Percentiles rank a stretch among this genome's conserved stretches.
Conservation (phyloP, 2,888 invertebrate genomes). For the Tenodera sinensis region DNA sequence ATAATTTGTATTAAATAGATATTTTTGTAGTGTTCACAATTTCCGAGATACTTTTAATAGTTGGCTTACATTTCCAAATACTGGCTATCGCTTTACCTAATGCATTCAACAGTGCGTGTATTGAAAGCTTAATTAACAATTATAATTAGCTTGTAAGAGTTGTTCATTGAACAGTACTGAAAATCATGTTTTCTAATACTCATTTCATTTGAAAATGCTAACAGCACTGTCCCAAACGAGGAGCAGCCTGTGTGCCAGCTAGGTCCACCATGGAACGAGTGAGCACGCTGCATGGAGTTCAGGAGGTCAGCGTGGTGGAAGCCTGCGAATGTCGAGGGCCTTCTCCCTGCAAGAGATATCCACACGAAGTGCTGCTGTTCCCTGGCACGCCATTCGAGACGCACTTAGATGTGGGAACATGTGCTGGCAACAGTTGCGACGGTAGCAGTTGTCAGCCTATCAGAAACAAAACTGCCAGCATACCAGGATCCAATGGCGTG, state of each 20-base stretch:
- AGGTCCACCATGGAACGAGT: conserved; percentile 43
- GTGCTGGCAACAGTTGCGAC: conserved; percentile 39
- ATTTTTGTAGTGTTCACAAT: no score
- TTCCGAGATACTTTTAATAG: no score
- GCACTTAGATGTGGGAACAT: conserved; percentile 44
- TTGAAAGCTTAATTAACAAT: background rate
- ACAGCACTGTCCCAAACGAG: conserved; percentile 40
- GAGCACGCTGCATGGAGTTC: conserved; percentile 44
- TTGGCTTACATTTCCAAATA: no score
- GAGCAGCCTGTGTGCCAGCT: conserved; percentile 42
- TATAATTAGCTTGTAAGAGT: background rate
- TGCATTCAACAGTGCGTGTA: no score
- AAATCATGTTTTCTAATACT: background rate
- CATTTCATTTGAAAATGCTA: background rate
- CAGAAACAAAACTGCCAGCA: conserved; percentile 43
- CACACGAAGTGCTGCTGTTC: conserved; percentile 41
- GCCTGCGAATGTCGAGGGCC: conserved; percentile 43
- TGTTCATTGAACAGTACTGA: no score
- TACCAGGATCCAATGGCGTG: conserved; percentile 45
- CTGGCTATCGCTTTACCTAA: no score
- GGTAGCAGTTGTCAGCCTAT: conserved; percentile 40
- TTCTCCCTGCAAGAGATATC: conserved; percentile 40
- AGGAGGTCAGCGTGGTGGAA: conserved; percentile 42
- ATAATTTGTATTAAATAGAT: no score
- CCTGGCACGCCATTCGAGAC: conserved; percentile 45